Evolutionary conservation across 2,113 vertebrate species (phyloP).

Genomic region (Actenoides hombroni): DNA sequence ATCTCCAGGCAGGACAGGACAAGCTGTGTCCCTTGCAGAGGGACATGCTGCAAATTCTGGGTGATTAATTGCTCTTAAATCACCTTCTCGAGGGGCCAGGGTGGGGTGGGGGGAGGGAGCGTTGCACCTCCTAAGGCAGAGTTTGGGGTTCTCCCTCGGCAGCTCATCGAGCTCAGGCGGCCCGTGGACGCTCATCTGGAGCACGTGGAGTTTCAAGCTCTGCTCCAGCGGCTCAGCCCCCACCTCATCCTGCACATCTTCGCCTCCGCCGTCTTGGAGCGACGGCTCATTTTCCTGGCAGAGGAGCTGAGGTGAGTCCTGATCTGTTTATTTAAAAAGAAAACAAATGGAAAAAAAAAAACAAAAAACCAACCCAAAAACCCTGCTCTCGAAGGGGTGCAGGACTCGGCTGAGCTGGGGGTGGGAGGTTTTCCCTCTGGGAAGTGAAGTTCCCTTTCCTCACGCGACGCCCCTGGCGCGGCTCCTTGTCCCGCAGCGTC

Average conservation of each 20-base stretch:
- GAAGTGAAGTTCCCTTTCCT: neutral
- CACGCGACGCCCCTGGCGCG: fast-evolving
- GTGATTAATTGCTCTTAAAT: neutral
- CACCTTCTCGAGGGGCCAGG: too few relatives aligned
- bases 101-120: fast-evolving
- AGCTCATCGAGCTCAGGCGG: constrained; percentile 90
- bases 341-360: fast-evolving
- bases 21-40: neutral
- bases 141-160: neutral
- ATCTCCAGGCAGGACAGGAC: neutral
- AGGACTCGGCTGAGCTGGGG: neutral
- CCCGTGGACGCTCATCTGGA: constrained; percentile 92
- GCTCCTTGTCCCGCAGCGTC: constrained; percentile 70
- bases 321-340: neutral
- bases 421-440: neutral
- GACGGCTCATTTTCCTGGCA: constrained; percentile 90
- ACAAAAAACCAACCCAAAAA: too few relatives aligned
- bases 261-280: constrained; percentile 84
- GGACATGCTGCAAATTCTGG: neutral
- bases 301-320: constrained; percentile 86
- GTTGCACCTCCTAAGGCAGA: neutral
- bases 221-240: constrained; percentile 82
- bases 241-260: constrained; percentile 88
- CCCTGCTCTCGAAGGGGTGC: neutral
- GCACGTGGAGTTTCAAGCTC: constrained; percentile 87